phyloP scores from a whole-genome alignment of 1,140 invertebrate genomes.

The Sycophila sp. region DNA sequence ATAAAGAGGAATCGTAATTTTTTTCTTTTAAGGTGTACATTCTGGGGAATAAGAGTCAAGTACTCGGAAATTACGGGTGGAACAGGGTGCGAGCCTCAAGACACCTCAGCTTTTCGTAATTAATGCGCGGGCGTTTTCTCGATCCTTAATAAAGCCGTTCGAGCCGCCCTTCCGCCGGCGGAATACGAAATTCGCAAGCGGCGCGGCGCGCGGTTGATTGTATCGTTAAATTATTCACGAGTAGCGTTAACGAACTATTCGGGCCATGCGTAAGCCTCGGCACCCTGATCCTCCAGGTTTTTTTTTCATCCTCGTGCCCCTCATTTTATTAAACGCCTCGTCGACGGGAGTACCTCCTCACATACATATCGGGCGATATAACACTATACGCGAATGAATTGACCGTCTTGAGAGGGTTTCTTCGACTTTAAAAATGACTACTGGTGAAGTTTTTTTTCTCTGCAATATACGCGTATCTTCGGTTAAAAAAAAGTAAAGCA shows the following conservation, averaged over 20 bases:
- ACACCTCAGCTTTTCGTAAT: background rate
- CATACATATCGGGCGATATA: background rate
- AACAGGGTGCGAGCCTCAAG: background rate
- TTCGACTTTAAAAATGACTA: too few species aligned
- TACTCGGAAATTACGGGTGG: background rate
- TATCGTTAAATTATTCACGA: conserved; percentile 27
- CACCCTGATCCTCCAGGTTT: background rate
- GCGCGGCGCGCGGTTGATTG: conserved; percentile 6
- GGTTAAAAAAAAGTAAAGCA: too few species aligned
- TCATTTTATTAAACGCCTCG: background rate
- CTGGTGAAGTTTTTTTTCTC: too few species aligned
- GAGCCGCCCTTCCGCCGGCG: background rate
- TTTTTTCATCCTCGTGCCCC: background rate
- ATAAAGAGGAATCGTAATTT: too few species aligned
- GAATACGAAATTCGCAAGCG: background rate
- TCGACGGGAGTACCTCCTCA: background rate
- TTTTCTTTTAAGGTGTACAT: too few species aligned
- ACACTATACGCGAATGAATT: conserved; percentile 11
- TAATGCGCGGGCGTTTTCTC: background rate
- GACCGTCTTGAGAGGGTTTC: too few species aligned
- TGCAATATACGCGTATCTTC: too few species aligned
- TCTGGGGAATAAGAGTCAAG: too few species aligned
- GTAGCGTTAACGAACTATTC: conserved; percentile 16
- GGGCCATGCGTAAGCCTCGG: conserved; percentile 1
- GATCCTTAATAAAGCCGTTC: conserved; percentile 6